phyloP scores from a whole-genome alignment of 1,140 invertebrate species.

The Sipha flava region DNA sequence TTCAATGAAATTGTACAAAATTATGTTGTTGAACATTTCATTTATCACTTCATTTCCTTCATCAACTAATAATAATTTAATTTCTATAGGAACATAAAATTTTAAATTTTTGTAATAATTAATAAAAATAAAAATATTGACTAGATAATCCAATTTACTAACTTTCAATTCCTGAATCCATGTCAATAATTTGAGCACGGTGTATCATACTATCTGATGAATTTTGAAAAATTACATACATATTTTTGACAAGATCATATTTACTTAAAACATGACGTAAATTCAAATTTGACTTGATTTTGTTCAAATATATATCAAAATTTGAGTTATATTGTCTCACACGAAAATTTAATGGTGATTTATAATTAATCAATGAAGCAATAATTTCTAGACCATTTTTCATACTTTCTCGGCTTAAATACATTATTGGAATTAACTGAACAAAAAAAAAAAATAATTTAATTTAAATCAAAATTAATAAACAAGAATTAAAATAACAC shows the following conservation, averaged over 20 bases:
- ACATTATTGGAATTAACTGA: neutral
- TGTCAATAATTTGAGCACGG: constrained; percentile 10
- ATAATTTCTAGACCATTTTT: neutral
- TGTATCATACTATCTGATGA: neutral
- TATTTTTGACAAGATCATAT: constrained; percentile 5
- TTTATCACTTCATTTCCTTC: neutral
- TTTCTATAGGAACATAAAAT: neutral
- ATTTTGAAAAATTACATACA: constrained; percentile 1
- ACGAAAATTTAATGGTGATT: constrained; percentile 1
- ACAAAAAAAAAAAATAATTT: neutral
- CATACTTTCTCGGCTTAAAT: neutral
- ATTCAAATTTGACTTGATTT: neutral
- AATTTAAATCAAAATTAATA: neutral
- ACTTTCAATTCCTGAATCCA: neutral
- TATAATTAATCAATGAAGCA: neutral
- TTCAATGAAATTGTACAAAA: constrained; percentile 9
- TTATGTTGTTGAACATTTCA: neutral
- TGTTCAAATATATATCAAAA: neutral
- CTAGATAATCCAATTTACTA: neutral
- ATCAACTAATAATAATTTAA: constrained; percentile 10
- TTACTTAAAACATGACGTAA: neutral
- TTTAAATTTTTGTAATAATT: neutral
- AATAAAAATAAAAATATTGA: neutral
- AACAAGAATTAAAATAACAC: neutral
- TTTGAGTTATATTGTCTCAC: constrained; percentile 1